Evolutionary conservation across 2,797 vertebrate genomes (phyloP).

Genomic region (Neoniphon sammara): DNA sequence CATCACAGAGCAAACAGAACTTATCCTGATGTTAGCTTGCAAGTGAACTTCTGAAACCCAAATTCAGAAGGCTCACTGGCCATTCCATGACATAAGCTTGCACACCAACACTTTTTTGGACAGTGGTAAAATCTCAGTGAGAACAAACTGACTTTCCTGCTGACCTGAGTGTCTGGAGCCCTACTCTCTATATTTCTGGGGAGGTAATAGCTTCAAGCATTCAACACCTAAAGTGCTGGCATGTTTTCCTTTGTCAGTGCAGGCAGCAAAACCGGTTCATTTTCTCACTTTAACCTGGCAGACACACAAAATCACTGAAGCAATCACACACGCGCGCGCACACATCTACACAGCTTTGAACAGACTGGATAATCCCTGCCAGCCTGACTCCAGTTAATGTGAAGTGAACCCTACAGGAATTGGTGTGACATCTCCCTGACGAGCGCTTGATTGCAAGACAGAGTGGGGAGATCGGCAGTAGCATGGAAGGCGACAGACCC

Average conservation of each 20-base stretch:
- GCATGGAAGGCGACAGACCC: slow-evolving; percentile 6
- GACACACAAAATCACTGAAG: not conserved
- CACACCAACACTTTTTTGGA: not conserved
- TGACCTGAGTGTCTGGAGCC: not conserved
- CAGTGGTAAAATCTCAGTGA: not conserved
- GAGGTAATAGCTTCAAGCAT: not conserved
- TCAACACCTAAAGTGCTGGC: not conserved
- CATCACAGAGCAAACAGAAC: slow-evolving; percentile 24
- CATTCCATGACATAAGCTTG: not conserved
- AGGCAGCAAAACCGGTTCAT: not conserved
- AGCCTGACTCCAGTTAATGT: not conserved
- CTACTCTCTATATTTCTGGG: not conserved
- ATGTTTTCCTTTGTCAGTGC: slow-evolving; percentile 1
- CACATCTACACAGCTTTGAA: not conserved
- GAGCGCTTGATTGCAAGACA: not conserved
- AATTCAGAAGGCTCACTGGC: not conserved
- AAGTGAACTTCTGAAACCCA: slow-evolving; percentile 2
- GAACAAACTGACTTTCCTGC: not conserved
- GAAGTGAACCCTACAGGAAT: not conserved
- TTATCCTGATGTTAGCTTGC: slow-evolving; percentile 1
- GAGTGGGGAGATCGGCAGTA: not conserved
- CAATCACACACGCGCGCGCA: not conserved
- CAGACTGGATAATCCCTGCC: slow-evolving; percentile 7
- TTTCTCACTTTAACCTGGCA: too few relatives aligned
- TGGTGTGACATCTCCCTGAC: slow-evolving; percentile 6